Base-by-base conservation (phyloP, 2,113 vertebrate species). In the Phyllostomus hastatus region DNA sequence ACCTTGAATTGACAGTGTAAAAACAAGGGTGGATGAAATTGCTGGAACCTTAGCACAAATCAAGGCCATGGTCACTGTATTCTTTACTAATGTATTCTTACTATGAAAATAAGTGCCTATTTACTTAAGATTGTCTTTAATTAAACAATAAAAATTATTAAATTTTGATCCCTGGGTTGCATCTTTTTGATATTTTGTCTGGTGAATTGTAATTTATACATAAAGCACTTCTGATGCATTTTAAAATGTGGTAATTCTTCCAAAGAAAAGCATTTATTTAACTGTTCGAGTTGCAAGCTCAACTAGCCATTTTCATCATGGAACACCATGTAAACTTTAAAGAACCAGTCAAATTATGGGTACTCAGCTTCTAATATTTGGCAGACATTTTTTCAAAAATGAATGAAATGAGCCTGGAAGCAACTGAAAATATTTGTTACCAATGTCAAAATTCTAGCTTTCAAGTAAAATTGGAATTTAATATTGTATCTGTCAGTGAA, bases 391-490 rank as follows among this genome's bases (percentile, higher is more conserved):
- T 91, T 46, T 89, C 54, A 93, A 85, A 95, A 89, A 17, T 79
- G 41, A 95, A 91, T 88, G 50, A 95, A 92, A 50, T 73, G 72
- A 82, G 17, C 19, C 35, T 90, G 20, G 20, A 95, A 94, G 88
- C 24, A 73, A 75, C 46, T 83, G 57, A 93, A 87, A 84, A 75
- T 91, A 90, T 94, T 95, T 93, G 85, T 72, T 87, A 48, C 20
- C 64, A 84, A 33, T 76, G 33, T 84, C 80, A 91, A 91, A 86
- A 90, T 93, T 93, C 80, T n/a, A 97, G 12, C 22, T 93, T 96
- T 94, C 66, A 50, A 69, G 35, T 91, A 88, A 94, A 93, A 79
- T 94, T 85, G 87, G 46, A 90, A 66, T 94, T 96, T 90, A 64
- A 26, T 57, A 70, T 84, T 91, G 0, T 81, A 73, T 67, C 57